Evolutionary conservation across 2,797 vertebrate genomes (phyloP).

Genomic region (Botia almorhae): DNA sequence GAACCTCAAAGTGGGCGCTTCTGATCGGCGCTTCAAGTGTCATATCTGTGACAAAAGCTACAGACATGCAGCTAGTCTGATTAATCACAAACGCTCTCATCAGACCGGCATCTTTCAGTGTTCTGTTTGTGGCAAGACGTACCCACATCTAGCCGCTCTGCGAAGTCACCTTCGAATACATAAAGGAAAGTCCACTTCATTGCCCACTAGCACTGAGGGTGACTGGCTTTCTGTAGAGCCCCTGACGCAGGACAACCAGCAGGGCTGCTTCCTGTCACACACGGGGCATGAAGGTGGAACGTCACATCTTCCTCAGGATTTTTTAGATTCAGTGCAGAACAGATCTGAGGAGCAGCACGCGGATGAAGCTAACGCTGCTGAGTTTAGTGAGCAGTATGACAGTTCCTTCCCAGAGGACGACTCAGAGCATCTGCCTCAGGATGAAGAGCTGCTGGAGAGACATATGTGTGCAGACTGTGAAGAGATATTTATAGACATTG

Average conservation of each 20-base stretch:
- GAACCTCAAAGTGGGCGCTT: conserved; percentile 58
- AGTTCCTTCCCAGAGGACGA: conserved; percentile 69
- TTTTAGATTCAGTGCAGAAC: conserved; percentile 43
- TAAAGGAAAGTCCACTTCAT: conserved; percentile 74
- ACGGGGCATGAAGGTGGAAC: conserved; percentile 49
- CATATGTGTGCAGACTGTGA: conserved; percentile 85
- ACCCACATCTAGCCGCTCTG: conserved; percentile 87
- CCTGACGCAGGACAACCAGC: conserved; percentile 74
- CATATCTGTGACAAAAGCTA: conserved; percentile 87
- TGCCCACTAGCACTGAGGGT: conserved; percentile 66
- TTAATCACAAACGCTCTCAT: conserved; percentile 93
- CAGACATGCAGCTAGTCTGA: conserved; percentile 89
- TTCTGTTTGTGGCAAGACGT: conserved; percentile 86
- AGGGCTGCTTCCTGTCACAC: conserved; percentile 65
- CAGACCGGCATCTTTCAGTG: conserved; percentile 88
- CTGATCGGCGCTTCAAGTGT: conserved; percentile 85
- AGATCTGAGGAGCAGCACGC: conserved; percentile 61
- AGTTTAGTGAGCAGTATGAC: conserved; percentile 69
- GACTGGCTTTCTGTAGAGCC: conserved; percentile 81
- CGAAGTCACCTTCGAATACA: conserved; percentile 91
- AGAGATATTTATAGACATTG: conserved; percentile 78
- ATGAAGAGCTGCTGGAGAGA: conserved; percentile 73
- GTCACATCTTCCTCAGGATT: conserved; percentile 62
- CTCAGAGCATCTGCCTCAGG: conserved; percentile 73
- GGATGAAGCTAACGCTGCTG: conserved; percentile 36